A percentile compares a stretch with the other conserved stretches of the same genome.
phyloP scores from a whole-genome alignment of 2,113 vertebrate genomes.

The Corythornis cristatus region DNA sequence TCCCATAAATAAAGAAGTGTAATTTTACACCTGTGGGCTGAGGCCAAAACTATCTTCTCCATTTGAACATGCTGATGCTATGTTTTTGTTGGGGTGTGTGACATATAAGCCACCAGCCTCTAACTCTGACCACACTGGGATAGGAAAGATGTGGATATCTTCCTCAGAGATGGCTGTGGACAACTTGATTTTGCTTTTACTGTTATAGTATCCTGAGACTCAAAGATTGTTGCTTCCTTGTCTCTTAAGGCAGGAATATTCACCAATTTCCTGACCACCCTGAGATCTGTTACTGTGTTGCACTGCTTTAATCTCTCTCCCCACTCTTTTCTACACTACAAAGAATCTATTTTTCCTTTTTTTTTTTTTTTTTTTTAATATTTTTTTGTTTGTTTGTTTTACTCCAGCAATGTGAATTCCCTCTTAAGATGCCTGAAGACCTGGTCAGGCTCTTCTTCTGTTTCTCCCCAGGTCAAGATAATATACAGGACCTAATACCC shows the following conservation, averaged over 20 bases:
- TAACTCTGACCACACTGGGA: not conserved
- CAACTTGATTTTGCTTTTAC: not conserved
- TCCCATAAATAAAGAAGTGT: constrained; percentile 64
- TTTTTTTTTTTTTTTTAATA: no score
- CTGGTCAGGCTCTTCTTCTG: not conserved
- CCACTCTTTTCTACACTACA: not conserved
- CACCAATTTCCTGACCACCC: not conserved
- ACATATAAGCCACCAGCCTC: constrained; percentile 35
- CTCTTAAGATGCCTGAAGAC: not conserved
- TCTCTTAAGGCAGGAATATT: not conserved
- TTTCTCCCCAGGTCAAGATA: not conserved
- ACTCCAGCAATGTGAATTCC: not conserved
- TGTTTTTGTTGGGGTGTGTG: constrained; percentile 32
- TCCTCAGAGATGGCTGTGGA: constrained; percentile 5
- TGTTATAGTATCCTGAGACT: not conserved
- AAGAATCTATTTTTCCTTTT: not conserved
- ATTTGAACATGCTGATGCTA: constrained; percentile 47
- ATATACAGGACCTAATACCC: not conserved
- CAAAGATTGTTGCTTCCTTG: fast-evolving
- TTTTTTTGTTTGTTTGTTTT: not conserved
- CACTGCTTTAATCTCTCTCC: not conserved
- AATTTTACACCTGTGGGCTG: constrained; percentile 52
- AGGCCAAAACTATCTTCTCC: constrained; percentile 22
- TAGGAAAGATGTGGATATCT: not conserved
- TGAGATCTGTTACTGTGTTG: not conserved